These are phyloP conservation scores for Oscarella lobularis DNA, from an alignment of 37 sponge, comb jelly and placozoan species.

Conservation along the genomic window DNA sequence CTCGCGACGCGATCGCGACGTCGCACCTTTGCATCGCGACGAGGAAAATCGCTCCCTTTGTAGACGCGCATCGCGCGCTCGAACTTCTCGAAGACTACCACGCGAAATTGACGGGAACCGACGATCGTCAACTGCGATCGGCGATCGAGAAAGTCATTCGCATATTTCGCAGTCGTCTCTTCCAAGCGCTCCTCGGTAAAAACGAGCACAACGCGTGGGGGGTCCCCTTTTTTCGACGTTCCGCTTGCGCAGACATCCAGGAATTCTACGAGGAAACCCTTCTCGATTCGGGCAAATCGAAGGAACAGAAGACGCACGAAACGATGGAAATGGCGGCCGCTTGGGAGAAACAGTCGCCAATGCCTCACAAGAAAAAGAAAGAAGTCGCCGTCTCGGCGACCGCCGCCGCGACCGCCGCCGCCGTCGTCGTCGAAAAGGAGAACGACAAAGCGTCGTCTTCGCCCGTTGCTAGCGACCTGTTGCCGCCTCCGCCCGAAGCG, in stretches of 20 bases:
- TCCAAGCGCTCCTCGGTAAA: constrained; percentile 94
- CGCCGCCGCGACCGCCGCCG: too few species aligned
- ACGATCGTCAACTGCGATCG: constrained; percentile 48
- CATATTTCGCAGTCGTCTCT: constrained; percentile 77
- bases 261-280: constrained; percentile 70
- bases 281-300: constrained; percentile 21
- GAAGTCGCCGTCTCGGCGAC: too few species aligned
- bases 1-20: too few species aligned
- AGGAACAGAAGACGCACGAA: constrained; percentile 37
- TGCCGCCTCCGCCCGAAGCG: too few species aligned
- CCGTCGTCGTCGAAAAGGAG: neutral
- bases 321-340: constrained; percentile 33
- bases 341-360: constrained; percentile 46
- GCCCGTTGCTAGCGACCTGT: too few species aligned
- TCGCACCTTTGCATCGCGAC: too few species aligned
- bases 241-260: constrained; percentile 47
- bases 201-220: neutral
- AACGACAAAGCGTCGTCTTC: neutral
- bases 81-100: constrained; percentile 73
- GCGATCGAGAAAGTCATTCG: constrained; percentile 77
- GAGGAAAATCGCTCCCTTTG: neutral
- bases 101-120: constrained; percentile 25
- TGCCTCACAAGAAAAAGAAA: neutral
- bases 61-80: constrained; percentile 79
- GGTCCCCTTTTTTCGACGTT: neutral